A percentile compares a stretch with the other conserved stretches of the same genome.
phyloP scores from a whole-genome alignment of 2,797 vertebrate species.

The Periparus ater region DNA sequence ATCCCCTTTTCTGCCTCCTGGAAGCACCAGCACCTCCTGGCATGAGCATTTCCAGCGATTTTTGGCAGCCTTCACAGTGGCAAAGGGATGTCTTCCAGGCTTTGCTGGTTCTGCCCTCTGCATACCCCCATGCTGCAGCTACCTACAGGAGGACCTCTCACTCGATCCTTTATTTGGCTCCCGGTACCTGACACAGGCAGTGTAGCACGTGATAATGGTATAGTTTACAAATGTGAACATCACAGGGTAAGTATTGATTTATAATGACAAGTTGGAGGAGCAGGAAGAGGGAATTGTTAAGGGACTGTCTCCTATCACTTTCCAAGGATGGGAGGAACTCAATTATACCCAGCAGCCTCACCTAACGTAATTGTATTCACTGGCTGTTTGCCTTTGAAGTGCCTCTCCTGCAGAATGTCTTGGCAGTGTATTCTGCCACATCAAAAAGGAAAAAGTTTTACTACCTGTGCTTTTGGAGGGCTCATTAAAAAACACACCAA shows the following conservation, averaged over 20 bases:
- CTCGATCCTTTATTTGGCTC: neutral
- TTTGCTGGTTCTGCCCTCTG: neutral
- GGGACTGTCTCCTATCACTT: slow-evolving; percentile 56
- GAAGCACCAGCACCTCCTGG: neutral
- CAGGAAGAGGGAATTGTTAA: slow-evolving; percentile 38
- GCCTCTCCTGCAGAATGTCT: slow-evolving; percentile 59
- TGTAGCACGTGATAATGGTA: neutral
- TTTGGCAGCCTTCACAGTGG: neutral
- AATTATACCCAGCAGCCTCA: slow-evolving; percentile 67
- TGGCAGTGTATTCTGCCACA: slow-evolving; percentile 58
- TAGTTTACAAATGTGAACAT: slow-evolving; percentile 47
- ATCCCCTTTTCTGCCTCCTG: neutral
- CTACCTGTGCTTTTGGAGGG: slow-evolving; percentile 67
- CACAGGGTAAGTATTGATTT: slow-evolving; percentile 37
- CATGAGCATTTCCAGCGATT: neutral
- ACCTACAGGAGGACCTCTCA: neutral
- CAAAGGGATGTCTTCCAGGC: neutral
- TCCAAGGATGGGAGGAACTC: slow-evolving; percentile 66
- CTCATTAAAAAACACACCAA: slow-evolving; percentile 70
- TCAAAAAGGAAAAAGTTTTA: slow-evolving; percentile 71
- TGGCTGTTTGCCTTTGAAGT: slow-evolving; percentile 65
- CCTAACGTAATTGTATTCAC: slow-evolving; percentile 59
- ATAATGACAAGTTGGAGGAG: slow-evolving; percentile 53
- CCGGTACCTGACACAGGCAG: rapidly evolving
- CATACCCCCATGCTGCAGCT: neutral